Conservation (phyloP, 2,113 vertebrate species). For the Emydocephalus ijimae region DNA sequence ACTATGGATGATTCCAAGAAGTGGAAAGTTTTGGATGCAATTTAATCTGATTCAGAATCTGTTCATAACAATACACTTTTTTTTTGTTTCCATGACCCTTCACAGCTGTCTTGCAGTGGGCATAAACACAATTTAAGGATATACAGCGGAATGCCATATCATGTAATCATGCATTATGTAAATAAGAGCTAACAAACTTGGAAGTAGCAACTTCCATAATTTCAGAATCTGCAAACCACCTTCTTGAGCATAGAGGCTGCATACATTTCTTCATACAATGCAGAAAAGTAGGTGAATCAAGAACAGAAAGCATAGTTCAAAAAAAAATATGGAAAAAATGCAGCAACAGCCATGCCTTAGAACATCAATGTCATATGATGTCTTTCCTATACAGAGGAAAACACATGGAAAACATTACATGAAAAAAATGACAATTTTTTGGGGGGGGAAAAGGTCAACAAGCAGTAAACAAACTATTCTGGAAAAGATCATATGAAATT, state of each 20-base stretch:
- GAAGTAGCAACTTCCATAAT: not conserved
- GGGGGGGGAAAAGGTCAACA: not conserved
- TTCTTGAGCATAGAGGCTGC: not conserved
- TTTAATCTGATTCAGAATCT: not conserved
- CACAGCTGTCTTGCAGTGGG: not conserved
- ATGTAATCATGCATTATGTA: not conserved
- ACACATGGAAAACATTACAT: not conserved
- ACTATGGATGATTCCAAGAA: not conserved
- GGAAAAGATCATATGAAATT: not conserved
- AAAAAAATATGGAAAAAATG: not conserved
- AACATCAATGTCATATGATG: not conserved
- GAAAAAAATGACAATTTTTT: not conserved
- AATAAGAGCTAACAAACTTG: not conserved
- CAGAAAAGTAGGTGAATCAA: not conserved
- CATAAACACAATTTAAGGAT: not conserved
- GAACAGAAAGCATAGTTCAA: not conserved
- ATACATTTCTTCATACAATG: no score
- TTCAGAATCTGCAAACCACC: not conserved
- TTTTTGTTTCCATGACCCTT: not conserved
- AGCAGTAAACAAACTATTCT: not conserved
- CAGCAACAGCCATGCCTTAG: not conserved
- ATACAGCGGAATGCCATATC: not conserved
- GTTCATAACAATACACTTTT: not conserved
- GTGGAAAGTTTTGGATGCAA: not conserved
- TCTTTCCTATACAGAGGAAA: not conserved